phyloP scores from a whole-genome alignment of 2,888 invertebrate genomes.

The Synergus gifuensis region DNA sequence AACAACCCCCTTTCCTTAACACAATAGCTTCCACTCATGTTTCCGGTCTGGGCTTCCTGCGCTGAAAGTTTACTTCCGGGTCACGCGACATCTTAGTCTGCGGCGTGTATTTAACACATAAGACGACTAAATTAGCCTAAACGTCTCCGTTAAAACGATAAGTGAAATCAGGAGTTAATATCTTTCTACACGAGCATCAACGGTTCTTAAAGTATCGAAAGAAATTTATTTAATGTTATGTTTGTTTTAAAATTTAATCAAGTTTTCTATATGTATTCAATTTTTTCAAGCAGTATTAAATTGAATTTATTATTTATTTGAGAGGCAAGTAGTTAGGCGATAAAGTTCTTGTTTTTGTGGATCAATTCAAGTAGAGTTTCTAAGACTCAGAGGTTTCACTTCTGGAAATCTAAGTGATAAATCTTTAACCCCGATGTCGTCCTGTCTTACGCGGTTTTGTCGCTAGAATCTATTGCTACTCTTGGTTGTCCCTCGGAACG shows the following conservation, averaged over 20 bases:
- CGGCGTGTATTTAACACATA: neutral
- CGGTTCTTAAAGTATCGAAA: neutral
- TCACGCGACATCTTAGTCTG: conserved; percentile 33
- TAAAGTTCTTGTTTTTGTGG: neutral
- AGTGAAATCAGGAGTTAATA: neutral
- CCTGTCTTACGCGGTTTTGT: conserved; percentile 71
- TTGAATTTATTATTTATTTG: neutral
- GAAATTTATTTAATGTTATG: neutral
- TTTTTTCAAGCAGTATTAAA: too few relatives aligned
- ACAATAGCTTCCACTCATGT: conserved; percentile 41
- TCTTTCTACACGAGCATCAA: neutral
- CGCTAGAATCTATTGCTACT: conserved; percentile 67
- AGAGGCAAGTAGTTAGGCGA: neutral
- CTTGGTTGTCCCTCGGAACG: conserved; percentile 50
- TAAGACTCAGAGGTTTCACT: neutral
- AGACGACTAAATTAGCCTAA: conserved; percentile 10
- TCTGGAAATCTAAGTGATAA: conserved; percentile 63
- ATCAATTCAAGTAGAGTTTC: neutral
- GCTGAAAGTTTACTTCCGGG: conserved; percentile 49
- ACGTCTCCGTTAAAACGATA: neutral
- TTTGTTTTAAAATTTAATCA: too few relatives aligned
- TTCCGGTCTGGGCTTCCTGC: conserved; percentile 35
- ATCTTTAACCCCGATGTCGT: conserved; percentile 64
- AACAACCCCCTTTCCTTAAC: conserved; percentile 56
- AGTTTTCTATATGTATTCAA: too few relatives aligned